A percentile compares a stretch with the other conserved stretches of the same genome.
Evolutionary conservation across 2,797 vertebrate species (phyloP).

Genomic region (Hypotaenidia okinawae): DNA sequence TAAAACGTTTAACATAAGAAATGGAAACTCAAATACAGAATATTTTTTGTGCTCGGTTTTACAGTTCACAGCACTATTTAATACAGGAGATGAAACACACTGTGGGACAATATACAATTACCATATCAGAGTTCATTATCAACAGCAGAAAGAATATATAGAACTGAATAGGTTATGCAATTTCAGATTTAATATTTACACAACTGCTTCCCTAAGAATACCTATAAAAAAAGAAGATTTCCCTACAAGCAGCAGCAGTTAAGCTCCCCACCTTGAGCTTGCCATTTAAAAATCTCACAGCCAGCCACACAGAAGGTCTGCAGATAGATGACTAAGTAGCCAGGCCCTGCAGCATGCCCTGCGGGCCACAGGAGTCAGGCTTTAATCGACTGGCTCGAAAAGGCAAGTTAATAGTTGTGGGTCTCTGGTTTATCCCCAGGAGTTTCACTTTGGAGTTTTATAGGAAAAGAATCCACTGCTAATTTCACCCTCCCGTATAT

Average conservation of each 20-base stretch:
- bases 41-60: not conserved
- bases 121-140: not conserved
- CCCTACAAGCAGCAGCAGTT: not conserved
- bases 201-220: not conserved
- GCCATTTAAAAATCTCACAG: not conserved
- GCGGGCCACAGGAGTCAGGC: not conserved
- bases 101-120: not conserved
- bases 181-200: not conserved
- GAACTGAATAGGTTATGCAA: not conserved
- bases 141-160: not conserved
- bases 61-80: not conserved
- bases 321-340: not conserved
- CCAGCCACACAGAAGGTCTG: not conserved
- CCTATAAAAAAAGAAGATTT: not conserved
- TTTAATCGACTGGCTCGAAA: not conserved
- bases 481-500: not conserved
- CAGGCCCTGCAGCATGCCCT: not conserved
- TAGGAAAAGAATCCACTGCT: not conserved
- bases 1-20: not conserved
- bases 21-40: not conserved
- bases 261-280: not conserved
- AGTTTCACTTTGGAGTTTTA: not conserved
- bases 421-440: not conserved
- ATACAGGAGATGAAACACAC: not conserved
- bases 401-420: not conserved